Conservation (phyloP, 2,888 invertebrate species). For the Nephrotoma appendiculata region DNA sequence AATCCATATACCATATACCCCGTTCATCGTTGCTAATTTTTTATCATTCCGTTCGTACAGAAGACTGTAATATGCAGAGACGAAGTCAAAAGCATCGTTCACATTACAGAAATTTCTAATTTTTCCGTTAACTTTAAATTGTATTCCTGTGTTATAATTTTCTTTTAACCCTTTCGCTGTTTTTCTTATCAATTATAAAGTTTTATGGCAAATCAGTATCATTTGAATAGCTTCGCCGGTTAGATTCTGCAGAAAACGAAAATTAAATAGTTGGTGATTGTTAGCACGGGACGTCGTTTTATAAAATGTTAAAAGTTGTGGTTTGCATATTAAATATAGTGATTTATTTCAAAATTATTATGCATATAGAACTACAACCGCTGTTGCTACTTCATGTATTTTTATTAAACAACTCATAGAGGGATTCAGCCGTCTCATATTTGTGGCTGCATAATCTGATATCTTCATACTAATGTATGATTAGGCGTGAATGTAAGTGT, state of each 20-base stretch:
- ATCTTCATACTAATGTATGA: too few species aligned
- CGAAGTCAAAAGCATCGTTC: background rate
- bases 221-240: background rate
- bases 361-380: too few species aligned
- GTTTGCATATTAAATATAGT: too few species aligned
- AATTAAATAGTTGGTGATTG: too few species aligned
- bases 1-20: background rate
- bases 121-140: background rate
- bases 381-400: too few species aligned
- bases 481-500: too few species aligned
- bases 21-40: background rate
- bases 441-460: too few species aligned
- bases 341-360: too few species aligned
- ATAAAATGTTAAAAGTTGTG: too few species aligned
- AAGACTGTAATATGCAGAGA: background rate
- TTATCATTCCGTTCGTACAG: background rate
- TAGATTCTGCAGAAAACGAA: background rate
- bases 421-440: too few species aligned
- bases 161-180: background rate
- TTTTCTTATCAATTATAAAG: background rate
- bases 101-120: background rate
- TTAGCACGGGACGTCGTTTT: too few species aligned
- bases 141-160: background rate
- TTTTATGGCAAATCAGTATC: background rate
- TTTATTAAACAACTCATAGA: too few species aligned